Evolutionary conservation across 1,140 invertebrate genomes (phyloP).

Genomic region (Stenopsyche tienmushanensis): DNA sequence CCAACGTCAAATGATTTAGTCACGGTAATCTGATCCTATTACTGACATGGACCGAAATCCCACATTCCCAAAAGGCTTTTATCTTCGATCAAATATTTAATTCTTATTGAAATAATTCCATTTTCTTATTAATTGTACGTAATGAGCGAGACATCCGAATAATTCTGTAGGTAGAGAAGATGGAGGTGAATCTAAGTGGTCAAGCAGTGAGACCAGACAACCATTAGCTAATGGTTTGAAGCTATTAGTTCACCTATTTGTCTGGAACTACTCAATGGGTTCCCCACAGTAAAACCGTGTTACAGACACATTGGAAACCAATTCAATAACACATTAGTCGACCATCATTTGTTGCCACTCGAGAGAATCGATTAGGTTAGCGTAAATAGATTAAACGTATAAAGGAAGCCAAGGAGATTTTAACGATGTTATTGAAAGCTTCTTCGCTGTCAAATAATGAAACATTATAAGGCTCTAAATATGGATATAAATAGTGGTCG

Average conservation of each 20-base stretch:
- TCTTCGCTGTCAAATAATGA: too few relatives aligned
- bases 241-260: constrained; percentile 5
- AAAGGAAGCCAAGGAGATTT: not conserved
- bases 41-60: not conserved
- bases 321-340: constrained; percentile 8
- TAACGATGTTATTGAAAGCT: not conserved
- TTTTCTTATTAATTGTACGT: not conserved
- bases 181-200: constrained; percentile 3
- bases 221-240: constrained; percentile 18
- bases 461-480: too few relatives aligned
- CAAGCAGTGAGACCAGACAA: not conserved
- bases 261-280: constrained; percentile 6
- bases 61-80: not conserved
- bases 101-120: not conserved
- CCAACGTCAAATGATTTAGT: constrained; percentile 7
- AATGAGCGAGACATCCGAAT: not conserved
- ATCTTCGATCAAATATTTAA: not conserved
- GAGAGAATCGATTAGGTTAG: not conserved
- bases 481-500: too few relatives aligned
- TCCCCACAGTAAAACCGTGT: too few relatives aligned
- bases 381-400: not conserved
- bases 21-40: not conserved
- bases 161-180: not conserved
- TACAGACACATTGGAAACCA: too few relatives aligned
- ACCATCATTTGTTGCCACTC: not conserved